Conservation (phyloP, 2,888 invertebrate genomes). For the Eupeodes luniger region DNA sequence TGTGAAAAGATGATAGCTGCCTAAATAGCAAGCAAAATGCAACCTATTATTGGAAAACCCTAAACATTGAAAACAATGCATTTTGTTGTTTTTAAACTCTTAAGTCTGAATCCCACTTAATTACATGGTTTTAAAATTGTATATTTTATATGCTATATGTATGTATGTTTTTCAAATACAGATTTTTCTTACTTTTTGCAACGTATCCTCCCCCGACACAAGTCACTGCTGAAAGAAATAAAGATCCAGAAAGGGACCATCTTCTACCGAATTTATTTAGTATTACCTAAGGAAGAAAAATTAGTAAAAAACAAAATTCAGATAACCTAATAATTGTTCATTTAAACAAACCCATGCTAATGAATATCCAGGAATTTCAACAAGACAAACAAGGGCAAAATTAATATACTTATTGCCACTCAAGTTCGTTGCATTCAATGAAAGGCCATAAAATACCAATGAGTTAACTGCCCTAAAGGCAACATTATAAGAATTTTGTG, state of each 20-base stretch:
- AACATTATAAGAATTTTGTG: neutral
- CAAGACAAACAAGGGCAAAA: constrained; percentile 87
- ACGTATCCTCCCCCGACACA: constrained; percentile 86
- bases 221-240: constrained; percentile 85
- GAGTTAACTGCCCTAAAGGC: constrained; percentile 86
- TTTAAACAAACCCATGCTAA: constrained; percentile 83
- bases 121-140: too few species aligned
- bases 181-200: constrained; percentile 82
- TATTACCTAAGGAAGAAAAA: constrained; percentile 82
- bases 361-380: constrained; percentile 87
- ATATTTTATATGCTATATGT: too few species aligned
- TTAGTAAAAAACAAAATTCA: neutral
- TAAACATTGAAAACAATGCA: too few species aligned
- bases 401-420: constrained; percentile 89
- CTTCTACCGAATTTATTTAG: constrained; percentile 85
- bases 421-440: constrained; percentile 87
- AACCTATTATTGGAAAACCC: too few species aligned
- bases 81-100: too few species aligned
- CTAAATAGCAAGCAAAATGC: too few species aligned
- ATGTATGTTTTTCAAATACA: neutral
- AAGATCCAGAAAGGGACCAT: constrained; percentile 85
- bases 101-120: too few species aligned
- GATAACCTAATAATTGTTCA: neutral
- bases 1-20: too few species aligned
- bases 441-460: constrained; percentile 89